Conservation (phyloP, 2,888 invertebrate genomes). For the Cabera pusaria region DNA sequence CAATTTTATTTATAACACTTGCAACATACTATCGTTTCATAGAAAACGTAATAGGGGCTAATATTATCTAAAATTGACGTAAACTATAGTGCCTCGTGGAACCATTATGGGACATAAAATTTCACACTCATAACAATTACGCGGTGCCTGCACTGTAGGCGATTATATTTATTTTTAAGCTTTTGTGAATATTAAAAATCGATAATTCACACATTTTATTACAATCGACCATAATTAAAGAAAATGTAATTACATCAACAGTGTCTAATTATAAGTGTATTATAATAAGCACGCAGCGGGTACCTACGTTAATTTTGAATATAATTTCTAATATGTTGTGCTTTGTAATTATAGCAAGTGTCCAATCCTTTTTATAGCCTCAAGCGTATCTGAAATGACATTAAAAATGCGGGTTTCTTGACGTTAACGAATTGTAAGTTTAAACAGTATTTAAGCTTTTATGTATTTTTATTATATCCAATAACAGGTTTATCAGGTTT, state of each 20-base stretch:
- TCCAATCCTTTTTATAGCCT: slow-evolving; percentile 20
- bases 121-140: too few relatives aligned
- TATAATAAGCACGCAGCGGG: slow-evolving; percentile 19
- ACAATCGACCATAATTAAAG: slow-evolving; percentile 11
- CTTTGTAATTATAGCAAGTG: slow-evolving; percentile 20
- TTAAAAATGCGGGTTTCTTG: slow-evolving; percentile 40
- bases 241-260: slow-evolving; percentile 21
- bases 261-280: slow-evolving; percentile 28
- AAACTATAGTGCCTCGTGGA: too few relatives aligned
- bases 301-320: slow-evolving; percentile 15
- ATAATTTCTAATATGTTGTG: slow-evolving; percentile 23
- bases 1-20: slow-evolving; percentile 23
- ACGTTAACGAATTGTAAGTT: slow-evolving; percentile 1
- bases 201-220: slow-evolving; percentile 17
- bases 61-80: too few relatives aligned
- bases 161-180: slow-evolving; percentile 2
- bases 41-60: neutral
- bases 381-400: slow-evolving; percentile 29
- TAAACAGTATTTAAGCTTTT: slow-evolving; percentile 8
- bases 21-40: slow-evolving; percentile 10
- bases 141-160: too few relatives aligned
- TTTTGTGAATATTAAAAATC: slow-evolving; percentile 12
- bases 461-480: too few relatives aligned
- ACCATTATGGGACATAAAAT: slow-evolving; percentile 1
- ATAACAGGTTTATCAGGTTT: too few relatives aligned